Evolutionary conservation across 64 coral and sea anemone genomes (phyloP), one percentile per base, ranked within the genome.

Genomic region (Catalaphyllia jardinei): DNA sequence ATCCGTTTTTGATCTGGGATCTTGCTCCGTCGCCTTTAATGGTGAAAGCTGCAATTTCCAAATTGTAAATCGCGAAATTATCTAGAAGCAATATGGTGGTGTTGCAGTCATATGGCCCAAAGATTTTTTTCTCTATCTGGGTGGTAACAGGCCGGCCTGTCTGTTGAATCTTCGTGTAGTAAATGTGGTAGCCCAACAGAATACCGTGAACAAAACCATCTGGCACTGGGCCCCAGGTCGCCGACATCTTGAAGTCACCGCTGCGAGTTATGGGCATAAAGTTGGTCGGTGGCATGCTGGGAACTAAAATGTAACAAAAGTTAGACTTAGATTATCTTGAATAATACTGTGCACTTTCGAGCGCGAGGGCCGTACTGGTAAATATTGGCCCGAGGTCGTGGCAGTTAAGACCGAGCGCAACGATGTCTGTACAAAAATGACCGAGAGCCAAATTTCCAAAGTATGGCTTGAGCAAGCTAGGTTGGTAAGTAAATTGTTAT

Each of bases 161-260:
- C 19, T 80, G 54, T 63, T 15, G 63, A 27, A 55, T 50, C 29
- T 86, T 86, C 42, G 62, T 93, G 30, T 90, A 86, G 60, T 93
- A 90, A 18, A 96, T 61, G 52, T 81, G 87, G 88, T 96, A 96
- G 3, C 94, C 94, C 1, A 84, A 75, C 65, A 96, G 86, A 49
- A 96, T 77, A 15, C 94, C 94, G 57, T 93, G 87, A 42, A 91
- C 88, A 29, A 67, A 93, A 0, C 88, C 94, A 18, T 17, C 10
- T 1, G 91, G 87, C 13, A 96, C 86, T 76, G 28, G 39, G 3
- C 49, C 57, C 91, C 95, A 97, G 0, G n/a, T 30, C 18, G 91
- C 88, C 8, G 76, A 28, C 72, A 97, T 69, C 59, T 74, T 69
- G 12, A 83, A 87, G 59, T 84, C 84, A 50, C 91, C 90, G 22